Conservation (phyloP, 2,113 vertebrate species). For the Sapayoa aenigma region DNA sequence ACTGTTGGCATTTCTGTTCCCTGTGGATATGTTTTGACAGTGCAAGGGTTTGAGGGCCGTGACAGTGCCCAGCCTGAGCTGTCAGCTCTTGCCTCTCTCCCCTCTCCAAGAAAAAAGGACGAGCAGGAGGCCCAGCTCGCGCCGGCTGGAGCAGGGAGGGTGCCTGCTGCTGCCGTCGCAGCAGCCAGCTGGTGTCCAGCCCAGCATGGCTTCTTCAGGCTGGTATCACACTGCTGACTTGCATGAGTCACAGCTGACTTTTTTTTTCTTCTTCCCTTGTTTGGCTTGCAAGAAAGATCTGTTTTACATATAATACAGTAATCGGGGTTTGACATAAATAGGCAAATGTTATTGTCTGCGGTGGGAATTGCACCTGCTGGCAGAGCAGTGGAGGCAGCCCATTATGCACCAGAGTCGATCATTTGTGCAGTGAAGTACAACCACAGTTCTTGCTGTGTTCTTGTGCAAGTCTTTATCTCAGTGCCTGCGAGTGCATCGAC, state of each 20-base stretch:
- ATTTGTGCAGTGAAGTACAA: constrained; percentile 30
- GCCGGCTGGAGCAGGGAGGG: not conserved
- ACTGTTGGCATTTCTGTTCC: not conserved
- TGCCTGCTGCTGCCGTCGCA: not conserved
- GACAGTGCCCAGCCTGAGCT: not conserved
- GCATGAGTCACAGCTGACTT: constrained; percentile 19
- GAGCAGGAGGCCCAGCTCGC: not conserved
- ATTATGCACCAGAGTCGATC: not conserved
- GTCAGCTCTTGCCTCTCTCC: not conserved
- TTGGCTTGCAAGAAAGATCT: constrained; percentile 23
- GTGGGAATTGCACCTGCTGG: constrained; percentile 59
- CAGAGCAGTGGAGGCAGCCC: constrained; percentile 29
- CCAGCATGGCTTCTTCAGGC: constrained; percentile 17
- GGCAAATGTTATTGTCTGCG: constrained; percentile 33
- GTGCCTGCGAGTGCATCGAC: rapidly evolving
- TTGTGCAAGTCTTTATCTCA: not conserved
- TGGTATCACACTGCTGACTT: constrained; percentile 6
- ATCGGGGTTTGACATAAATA: constrained; percentile 54
- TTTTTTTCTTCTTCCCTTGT: not conserved
- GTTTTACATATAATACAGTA: constrained; percentile 59
- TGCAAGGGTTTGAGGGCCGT: not conserved
- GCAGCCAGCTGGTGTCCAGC: constrained; percentile 51
- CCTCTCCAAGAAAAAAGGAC: not conserved
- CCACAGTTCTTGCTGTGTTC: not conserved
- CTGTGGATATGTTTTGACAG: not conserved